Base-by-base conservation (phyloP, 35 echinoderm and acorn worm species). In the Diadema setosum region DNA sequence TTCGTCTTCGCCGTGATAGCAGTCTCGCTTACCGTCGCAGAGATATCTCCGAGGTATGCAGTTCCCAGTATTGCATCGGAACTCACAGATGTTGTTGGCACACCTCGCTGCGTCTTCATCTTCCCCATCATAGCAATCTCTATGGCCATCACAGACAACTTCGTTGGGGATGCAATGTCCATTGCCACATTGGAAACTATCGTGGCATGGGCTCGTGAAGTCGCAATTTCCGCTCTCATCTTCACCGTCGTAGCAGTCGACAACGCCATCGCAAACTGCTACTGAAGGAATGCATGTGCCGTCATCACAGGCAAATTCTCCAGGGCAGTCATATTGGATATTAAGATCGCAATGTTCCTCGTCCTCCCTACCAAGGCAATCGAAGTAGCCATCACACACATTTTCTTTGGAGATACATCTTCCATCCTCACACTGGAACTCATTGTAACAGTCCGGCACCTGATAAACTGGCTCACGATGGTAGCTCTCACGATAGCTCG, bases 1-100 rank as follows among this genome's bases (percentile, higher is more conserved):
- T 34, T 92, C 90, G 36, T 92, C 90, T 39, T 86, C 70, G 3
- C 90, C 90, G 15, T 81, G 34, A 18, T 48, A 45, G 36, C 90
- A 92, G 39, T 92, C 70, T 45, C 76, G 65, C 5, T 45, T 29
- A 5, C 76, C 76, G 39, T 92, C 65, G 42, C 90, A 86, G 40
- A 86, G 48, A 27, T 40, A 50, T 4, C 23, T 46, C 5, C 34
- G 61, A 42, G 26, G 26, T 6, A 92, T 42, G 52, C 90, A 92
- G 16, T 6, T 20, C 3, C 84, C 74, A 81, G 81, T 73, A 39
- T 81, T 42, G 49, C 90, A 92, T 39, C 52, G 27, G 43, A 87
- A 92, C 3, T 58, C 76, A 48, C 87, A 90, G 15, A 34, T 6
- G 34, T 34, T 40, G 3, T 40, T 29, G 36, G 29, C 16, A 41